These are phyloP conservation scores for Euthynnus affinis DNA, from an alignment of 2,797 vertebrate genomes.

Conservation along the genomic window DNA sequence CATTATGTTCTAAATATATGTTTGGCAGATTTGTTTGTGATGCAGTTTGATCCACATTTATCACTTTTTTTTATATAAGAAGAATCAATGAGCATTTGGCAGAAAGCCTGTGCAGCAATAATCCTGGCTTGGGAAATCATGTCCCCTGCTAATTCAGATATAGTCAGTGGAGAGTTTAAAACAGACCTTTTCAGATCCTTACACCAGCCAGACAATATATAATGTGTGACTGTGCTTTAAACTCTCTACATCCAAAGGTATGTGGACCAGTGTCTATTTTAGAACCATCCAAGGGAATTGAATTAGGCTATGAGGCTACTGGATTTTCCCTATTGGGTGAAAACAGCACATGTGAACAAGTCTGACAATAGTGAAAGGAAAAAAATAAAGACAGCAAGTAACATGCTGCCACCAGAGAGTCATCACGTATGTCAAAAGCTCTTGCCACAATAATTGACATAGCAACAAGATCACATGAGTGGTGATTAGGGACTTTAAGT, in stretches of 20 bases:
- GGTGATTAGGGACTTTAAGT: constrained; percentile 6
- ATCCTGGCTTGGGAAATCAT: neutral
- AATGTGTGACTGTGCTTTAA: constrained; percentile 46
- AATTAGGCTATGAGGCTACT: constrained; percentile 78
- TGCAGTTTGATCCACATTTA: constrained; percentile 10
- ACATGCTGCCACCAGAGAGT: constrained; percentile 36
- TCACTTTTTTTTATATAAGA: neutral
- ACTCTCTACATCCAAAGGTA: constrained; percentile 65
- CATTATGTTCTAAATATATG: constrained; percentile 26
- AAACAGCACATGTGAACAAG: constrained; percentile 55
- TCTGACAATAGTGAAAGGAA: constrained; percentile 17
- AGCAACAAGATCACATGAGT: constrained; percentile 24
- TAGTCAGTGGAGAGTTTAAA: constrained; percentile 4
- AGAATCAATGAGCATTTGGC: constrained; percentile 19
- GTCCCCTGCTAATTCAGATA: neutral
- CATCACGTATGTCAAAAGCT: constrained; percentile 2
- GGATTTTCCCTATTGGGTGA: constrained; percentile 66
- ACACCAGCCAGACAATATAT: constrained; percentile 18
- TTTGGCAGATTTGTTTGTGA: constrained; percentile 18
- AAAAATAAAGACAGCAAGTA: constrained; percentile 41
- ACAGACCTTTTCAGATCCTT: constrained; percentile 1
- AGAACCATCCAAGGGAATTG: constrained; percentile 68
- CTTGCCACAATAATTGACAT: constrained; percentile 4
- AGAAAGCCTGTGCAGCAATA: neutral
- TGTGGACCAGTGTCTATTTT: constrained; percentile 83